Base-by-base conservation (phyloP, 2,888 invertebrate genomes). In the Sturmia bella region DNA sequence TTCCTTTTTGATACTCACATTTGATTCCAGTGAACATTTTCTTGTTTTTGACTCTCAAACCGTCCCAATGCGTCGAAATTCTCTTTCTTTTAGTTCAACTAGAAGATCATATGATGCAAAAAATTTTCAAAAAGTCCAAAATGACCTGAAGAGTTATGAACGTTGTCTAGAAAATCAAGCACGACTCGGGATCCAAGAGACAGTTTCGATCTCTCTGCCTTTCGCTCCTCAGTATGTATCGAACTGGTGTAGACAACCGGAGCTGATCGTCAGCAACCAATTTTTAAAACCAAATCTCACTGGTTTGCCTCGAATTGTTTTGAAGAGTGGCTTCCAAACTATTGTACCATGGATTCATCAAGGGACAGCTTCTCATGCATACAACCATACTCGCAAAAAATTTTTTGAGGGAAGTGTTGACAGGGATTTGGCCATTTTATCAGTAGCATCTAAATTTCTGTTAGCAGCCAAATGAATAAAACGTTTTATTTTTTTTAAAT, bases 401-500 rank as follows among this genome's bases (percentile, higher is more conserved):
- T 50, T 50, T 21, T 4, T 45, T 45, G n/a, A 61, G 6, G 27
- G 43, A 13, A 24, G 45, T 45, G 21, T 50, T 50, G 24, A 21
- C 50, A 50, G 24, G 12, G 3, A 24, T 50, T 50, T 32, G 6
- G 32, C 63, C 76, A 80, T 64, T 80, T 80, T 80, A 48, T 75
- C 70, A 27, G 63, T 63, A 27, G 37, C 4, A 12, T 64, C 43
- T 48, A 80, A 57, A n/a, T 78, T 50, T 9, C 17, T 50, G 48
- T 75, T 80, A 61, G 61, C 64, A 66, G 75, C 70, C 24, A 72
- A 54, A 39, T 76, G 54, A 15, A 66, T 17, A 45, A 17, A 66
- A 32, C 57, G 45, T 66, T 66, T 66, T 12, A 66, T 75, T 66
- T n/a, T 66, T 37, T n/a, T 17, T 27, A 17, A 57, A 75, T 50